Evolutionary conservation across 2,113 vertebrate genomes (phyloP).

Genomic region (Melanotaenia duboulayi): DNA sequence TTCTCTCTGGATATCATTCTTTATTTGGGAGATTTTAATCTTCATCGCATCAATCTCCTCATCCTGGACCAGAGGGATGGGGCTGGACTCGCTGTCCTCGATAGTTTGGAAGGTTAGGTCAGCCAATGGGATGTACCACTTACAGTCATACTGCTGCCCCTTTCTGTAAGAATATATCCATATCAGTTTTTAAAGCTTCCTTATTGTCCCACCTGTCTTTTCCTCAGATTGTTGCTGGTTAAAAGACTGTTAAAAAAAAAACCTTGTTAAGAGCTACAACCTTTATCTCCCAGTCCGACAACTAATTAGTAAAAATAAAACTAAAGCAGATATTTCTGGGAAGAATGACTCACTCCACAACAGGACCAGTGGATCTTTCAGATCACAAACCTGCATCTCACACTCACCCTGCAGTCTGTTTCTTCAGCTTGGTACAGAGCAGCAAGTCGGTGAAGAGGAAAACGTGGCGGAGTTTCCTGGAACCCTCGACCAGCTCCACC

Average conservation of each 20-base stretch:
- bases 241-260: background rate
- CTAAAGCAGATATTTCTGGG: background rate
- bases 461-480: conserved; percentile 94
- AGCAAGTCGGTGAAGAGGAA: conserved; percentile 96
- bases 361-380: background rate
- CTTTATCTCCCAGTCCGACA: conserved; percentile 4
- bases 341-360: background rate
- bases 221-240: background rate
- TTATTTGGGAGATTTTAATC: conserved; percentile 95
- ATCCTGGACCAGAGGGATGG: conserved; percentile 90
- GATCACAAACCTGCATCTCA: too few relatives aligned
- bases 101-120: conserved; percentile 94
- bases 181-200: background rate
- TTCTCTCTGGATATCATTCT: conserved; percentile 93
- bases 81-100: conserved; percentile 88
- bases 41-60: conserved; percentile 96
- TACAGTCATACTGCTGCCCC: conserved; percentile 95
- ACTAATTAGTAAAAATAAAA: background rate
- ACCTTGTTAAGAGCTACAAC: background rate
- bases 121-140: conserved; percentile 94
- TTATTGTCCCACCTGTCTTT: background rate
- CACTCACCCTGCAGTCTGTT: conserved; percentile 92
- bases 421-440: conserved; percentile 96
- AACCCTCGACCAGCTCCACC: conserved; percentile 95
- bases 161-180: conserved; percentile 79